Evolutionary conservation across 2,797 vertebrate genomes (phyloP).

Genomic region (Steatocranus sp.): DNA sequence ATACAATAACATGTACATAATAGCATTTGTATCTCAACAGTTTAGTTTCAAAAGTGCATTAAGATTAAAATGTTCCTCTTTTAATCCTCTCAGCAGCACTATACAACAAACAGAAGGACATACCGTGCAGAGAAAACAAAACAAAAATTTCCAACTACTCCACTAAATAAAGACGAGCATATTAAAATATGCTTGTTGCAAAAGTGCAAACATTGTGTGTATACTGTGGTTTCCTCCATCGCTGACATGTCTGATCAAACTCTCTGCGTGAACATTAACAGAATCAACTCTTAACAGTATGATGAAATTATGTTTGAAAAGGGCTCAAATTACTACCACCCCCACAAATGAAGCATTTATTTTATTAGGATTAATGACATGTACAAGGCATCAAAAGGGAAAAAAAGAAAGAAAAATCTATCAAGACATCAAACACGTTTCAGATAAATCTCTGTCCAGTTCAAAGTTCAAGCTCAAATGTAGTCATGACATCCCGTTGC

Average conservation of each 20-base stretch:
- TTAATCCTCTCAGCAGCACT: neutral
- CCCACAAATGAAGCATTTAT: neutral
- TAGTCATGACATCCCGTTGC: conserved; percentile 88
- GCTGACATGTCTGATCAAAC: neutral
- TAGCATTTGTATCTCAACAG: neutral
- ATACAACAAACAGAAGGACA: neutral
- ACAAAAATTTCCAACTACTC: fast-evolving
- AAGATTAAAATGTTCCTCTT: neutral
- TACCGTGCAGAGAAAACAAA: neutral
- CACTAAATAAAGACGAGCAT: neutral
- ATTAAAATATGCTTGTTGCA: neutral
- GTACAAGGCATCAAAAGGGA: neutral
- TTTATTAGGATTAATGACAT: neutral
- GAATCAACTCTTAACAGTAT: neutral
- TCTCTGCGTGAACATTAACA: neutral
- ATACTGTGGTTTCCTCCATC: neutral
- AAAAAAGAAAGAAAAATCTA: neutral
- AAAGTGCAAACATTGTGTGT: neutral
- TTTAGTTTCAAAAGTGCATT: neutral
- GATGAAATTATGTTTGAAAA: neutral
- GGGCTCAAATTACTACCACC: neutral
- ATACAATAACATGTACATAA: neutral
- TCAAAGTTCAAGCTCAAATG: conserved; percentile 92
- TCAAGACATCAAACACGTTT: neutral
- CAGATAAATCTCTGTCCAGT: conserved; percentile 30